Base-by-base conservation (phyloP, 2,888 invertebrate species). In the Erebia ligea region DNA sequence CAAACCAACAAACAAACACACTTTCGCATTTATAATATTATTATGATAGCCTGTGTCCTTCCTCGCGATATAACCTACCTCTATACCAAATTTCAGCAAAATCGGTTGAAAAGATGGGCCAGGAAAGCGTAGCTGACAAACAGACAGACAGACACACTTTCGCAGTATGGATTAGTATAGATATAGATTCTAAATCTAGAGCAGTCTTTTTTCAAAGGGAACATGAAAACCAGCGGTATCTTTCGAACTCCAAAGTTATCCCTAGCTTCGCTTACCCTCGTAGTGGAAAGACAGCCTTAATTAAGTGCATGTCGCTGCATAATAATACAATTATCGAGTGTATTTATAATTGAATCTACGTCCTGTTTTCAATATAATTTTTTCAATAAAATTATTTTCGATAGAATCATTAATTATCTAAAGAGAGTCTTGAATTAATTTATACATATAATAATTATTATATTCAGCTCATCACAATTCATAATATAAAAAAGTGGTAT, bases 271-370 rank as follows among this genome's bases (percentile, higher is more conserved):
- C 48, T 13, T 17, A 2, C 17, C 8, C 19, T 10, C 9, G 19
- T 19, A 11, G 19, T 54, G 10, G 19, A 19, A 10, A 17, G 1
- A 17, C 54, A 54, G 19, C 54, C 54, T 19, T 62, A 48, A 21
- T 62, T 15, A 48, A 62, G 8, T 48, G 61, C 21, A 45, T 62
- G 21, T 3, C 62, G 8, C 21, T 48, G 62, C 62, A 62, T 62
- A 45, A 9, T 54, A 17, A 17, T 17, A 54, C 21, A 21, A 61
- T 61, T 48, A 62, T 21, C 45, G 19, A 17, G 45, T 48, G 48
- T 48, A 15, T 48, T n/a, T 10, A 13, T 6, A 61, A 61, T 45
- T 61, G 19, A 45, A 62, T 21, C 19, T 1, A 15, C 45, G 48
- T 48, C 45, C 21, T 25, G 59, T 48, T 8, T 62, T 62, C 45